Evolutionary conservation across 2,113 vertebrate species (phyloP).

Genomic region (Trogon melanurus): DNA sequence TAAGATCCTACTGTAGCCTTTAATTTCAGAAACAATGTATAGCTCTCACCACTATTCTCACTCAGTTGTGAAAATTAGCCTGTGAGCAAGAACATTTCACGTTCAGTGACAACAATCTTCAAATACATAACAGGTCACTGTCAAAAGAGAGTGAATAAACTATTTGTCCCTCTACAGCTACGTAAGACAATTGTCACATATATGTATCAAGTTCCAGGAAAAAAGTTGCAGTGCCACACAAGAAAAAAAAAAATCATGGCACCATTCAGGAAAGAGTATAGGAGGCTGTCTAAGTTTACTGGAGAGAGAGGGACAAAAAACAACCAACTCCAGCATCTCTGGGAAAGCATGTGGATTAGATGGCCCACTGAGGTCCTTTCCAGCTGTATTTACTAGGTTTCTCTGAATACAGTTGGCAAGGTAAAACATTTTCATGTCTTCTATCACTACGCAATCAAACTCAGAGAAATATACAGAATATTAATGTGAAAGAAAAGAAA

Average conservation of each 20-base stretch:
- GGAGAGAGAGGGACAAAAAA: accelerated
- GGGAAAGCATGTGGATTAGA: not conserved
- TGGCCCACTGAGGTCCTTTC: not conserved
- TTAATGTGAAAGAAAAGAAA: not conserved
- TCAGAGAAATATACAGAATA: not conserved
- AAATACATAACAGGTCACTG: not conserved
- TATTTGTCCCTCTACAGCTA: not conserved
- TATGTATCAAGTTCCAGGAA: not conserved
- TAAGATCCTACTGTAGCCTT: not conserved
- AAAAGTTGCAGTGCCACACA: not conserved
- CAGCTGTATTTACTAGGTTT: not conserved
- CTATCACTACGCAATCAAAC: not conserved
- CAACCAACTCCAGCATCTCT: not conserved
- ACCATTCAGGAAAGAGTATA: not conserved
- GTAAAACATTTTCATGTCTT: not conserved
- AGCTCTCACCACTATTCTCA: not conserved
- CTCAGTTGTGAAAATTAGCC: not conserved
- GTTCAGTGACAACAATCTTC: not conserved
- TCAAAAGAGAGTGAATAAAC: not conserved
- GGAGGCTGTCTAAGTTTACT: not conserved
- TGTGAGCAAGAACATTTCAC: not conserved
- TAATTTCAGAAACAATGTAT: not conserved
- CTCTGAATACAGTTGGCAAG: not conserved
- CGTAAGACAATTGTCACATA: not conserved
- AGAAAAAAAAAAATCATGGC: not conserved